phyloP scores from a whole-genome alignment of 2,888 invertebrate genomes.

The Drosophila limbata region DNA sequence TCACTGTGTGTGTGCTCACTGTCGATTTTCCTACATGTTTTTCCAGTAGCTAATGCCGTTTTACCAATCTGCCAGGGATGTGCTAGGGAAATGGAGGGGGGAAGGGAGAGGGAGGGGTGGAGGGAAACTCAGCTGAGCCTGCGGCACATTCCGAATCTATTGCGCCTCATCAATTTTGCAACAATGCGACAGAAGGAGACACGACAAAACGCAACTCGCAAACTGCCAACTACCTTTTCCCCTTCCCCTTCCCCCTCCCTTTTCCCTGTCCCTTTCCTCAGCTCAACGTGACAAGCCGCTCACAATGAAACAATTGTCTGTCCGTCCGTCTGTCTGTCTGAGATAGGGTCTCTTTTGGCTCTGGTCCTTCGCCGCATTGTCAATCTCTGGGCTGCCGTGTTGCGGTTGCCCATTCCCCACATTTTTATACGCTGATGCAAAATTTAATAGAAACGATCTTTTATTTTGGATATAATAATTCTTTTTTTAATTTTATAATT shows the following conservation, averaged over 20 bases:
- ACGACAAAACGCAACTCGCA: slow-evolving; percentile 32
- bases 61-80: slow-evolving; percentile 40
- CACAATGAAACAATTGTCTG: slow-evolving; percentile 61
- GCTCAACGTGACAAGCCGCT: slow-evolving; percentile 57
- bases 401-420: slow-evolving; percentile 54
- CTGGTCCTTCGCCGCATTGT: slow-evolving; percentile 30
- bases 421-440: slow-evolving; percentile 2
- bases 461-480: too few species aligned
- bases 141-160: slow-evolving; percentile 54
- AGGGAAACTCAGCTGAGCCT: slow-evolving; percentile 24
- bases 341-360: slow-evolving; percentile 26
- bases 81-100: background rate
- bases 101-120: background rate
- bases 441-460: too few species aligned
- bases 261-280: slow-evolving; percentile 5
- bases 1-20: slow-evolving; percentile 54
- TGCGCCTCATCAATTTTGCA: slow-evolving; percentile 79
- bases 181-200: slow-evolving; percentile 75
- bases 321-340: slow-evolving; percentile 12
- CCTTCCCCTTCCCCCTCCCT: slow-evolving; percentile 15
- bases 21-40: slow-evolving; percentile 17
- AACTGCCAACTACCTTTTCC: slow-evolving; percentile 29
- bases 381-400: slow-evolving; percentile 39
- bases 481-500: too few species aligned
- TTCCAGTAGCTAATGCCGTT: slow-evolving; percentile 29